A percentile compares a stretch with the other conserved stretches of the same genome.
These are phyloP conservation scores for Lysiphlebus fabarum DNA, from an alignment of 1,140 invertebrate genomes.

Conservation along the genomic window DNA sequence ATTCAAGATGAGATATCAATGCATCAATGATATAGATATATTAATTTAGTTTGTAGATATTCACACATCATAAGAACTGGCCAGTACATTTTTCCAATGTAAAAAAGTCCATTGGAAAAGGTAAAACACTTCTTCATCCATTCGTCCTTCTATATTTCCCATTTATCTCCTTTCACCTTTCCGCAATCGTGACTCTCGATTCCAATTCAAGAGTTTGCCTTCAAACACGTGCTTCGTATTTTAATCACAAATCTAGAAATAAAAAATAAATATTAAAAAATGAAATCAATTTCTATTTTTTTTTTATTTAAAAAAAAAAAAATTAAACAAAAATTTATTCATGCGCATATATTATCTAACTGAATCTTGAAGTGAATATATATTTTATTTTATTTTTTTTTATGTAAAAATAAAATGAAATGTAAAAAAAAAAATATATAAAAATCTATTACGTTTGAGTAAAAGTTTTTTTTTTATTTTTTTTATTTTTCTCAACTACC, in stretches of 20 bases:
- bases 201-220: conserved; percentile 17
- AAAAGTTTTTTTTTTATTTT: too few species aligned
- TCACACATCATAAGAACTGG: conserved; percentile 16
- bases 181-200: conserved; percentile 19
- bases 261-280: neutral
- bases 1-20: conserved; percentile 18
- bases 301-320: too few species aligned
- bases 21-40: conserved; percentile 7
- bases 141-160: conserved; percentile 9
- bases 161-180: conserved; percentile 21
- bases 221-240: conserved; percentile 14
- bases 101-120: conserved; percentile 19
- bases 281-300: too few species aligned
- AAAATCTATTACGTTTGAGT: too few species aligned
- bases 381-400: too few species aligned
- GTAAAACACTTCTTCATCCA: conserved; percentile 22
- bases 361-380: too few species aligned
- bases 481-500: too few species aligned
- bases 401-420: too few species aligned
- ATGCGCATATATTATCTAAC: too few species aligned
- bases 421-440: too few species aligned
- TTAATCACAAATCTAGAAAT: neutral
- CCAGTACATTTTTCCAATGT: neutral
- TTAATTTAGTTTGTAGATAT: conserved; percentile 7
- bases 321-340: too few species aligned